Percentiles rank a stretch among this genome's conserved stretches.
Evolutionary conservation across 2,113 vertebrate genomes (phyloP).

Genomic region (Dunckerocampus dactyliophorus): DNA sequence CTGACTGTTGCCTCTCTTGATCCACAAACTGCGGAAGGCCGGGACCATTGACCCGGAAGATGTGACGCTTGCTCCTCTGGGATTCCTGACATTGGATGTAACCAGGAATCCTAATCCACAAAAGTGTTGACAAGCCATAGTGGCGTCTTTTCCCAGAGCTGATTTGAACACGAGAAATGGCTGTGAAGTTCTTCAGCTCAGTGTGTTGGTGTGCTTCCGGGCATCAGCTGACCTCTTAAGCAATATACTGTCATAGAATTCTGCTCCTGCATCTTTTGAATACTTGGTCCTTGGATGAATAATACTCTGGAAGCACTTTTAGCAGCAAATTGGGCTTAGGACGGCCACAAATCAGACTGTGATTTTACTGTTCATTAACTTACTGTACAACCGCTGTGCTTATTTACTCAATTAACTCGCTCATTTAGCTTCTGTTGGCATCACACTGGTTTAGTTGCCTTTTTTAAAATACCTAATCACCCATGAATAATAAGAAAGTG

Average conservation of each 20-base stretch:
- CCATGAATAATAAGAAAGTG: constrained; percentile 61
- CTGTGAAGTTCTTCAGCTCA: background rate
- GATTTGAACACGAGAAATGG: background rate
- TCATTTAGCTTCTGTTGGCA: constrained; percentile 55
- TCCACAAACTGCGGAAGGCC: background rate
- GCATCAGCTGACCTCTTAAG: background rate
- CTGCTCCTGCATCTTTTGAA: constrained; percentile 5
- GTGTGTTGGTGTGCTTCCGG: background rate
- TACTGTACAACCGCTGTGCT: constrained; percentile 52
- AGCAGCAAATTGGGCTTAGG: constrained; percentile 23
- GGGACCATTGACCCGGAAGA: background rate
- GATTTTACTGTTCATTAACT: constrained; percentile 63
- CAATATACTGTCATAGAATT: background rate
- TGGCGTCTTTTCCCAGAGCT: background rate
- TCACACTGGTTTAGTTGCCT: constrained; percentile 38
- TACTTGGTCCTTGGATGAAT: constrained; percentile 27
- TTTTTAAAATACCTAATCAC: constrained; percentile 52
- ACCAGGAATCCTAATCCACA: background rate
- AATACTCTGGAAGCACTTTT: constrained; percentile 21
- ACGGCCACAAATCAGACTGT: constrained; percentile 43
- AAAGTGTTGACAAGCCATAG: background rate
- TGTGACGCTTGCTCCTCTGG: background rate
- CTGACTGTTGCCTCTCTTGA: background rate
- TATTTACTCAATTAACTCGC: constrained; percentile 66
- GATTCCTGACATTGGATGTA: background rate